Conservation (phyloP, 2,113 vertebrate species). For the Larimichthys crocea region DNA sequence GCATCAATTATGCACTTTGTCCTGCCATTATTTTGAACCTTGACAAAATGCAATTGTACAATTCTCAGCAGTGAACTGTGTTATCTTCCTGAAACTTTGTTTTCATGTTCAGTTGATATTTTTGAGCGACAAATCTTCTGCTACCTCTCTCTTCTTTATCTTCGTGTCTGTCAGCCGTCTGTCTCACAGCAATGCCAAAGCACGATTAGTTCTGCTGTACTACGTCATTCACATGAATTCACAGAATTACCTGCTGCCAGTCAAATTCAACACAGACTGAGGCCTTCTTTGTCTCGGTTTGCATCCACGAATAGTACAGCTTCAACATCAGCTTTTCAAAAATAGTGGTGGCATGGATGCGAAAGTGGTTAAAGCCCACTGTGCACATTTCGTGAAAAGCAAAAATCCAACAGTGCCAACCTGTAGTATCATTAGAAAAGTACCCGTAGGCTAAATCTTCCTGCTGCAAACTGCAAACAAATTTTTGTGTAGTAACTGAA, state of each 20-base stretch:
- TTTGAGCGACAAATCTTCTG: not conserved
- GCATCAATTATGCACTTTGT: not conserved
- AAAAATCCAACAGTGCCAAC: not conserved
- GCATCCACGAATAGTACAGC: not conserved
- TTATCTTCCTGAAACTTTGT: not conserved
- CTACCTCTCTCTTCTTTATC: not conserved
- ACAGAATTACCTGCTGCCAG: not conserved
- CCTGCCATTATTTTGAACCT: not conserved
- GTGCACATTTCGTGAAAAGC: conserved; percentile 1
- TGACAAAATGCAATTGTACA: conserved; percentile 4
- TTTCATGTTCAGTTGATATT: not conserved
- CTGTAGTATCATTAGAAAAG: conserved; percentile 5
- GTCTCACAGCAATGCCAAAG: not conserved
- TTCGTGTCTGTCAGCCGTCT: not conserved
- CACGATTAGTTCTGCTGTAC: not conserved
- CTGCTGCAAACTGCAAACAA: not conserved
- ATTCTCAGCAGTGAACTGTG: not conserved
- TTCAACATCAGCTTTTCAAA: conserved; percentile 8
- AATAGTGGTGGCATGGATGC: not conserved
- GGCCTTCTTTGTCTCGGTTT: conserved; percentile 1
- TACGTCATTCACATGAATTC: not conserved
- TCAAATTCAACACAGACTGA: conserved; percentile 32
- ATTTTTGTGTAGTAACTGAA: not conserved
- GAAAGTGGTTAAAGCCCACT: not conserved
- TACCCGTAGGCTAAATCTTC: not conserved